These are phyloP conservation scores for Agrotis ipsilon DNA, from an alignment of 2,888 invertebrate genomes.

Conservation along the genomic window DNA sequence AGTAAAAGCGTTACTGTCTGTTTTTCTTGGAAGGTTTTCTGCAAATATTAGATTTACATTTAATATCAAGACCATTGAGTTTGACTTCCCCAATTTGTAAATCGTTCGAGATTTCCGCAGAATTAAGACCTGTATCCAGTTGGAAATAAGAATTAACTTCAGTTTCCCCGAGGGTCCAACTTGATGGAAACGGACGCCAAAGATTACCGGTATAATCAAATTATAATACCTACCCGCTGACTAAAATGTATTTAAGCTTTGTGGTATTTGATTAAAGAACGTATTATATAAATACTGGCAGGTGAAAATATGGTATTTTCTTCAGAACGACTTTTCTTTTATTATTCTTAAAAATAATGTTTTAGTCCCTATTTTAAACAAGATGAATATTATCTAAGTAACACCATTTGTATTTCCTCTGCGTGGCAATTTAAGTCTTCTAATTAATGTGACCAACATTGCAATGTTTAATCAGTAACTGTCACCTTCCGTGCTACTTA, in stretches of 20 bases:
- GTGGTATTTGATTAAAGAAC: slow-evolving; percentile 28
- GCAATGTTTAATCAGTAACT: slow-evolving; percentile 9
- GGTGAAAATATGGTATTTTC: slow-evolving; percentile 16
- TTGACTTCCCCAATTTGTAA: background rate
- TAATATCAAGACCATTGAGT: slow-evolving; percentile 15
- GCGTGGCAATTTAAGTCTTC: background rate
- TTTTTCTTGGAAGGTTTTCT: background rate
- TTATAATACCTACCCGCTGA: slow-evolving; percentile 22
- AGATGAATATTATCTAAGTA: slow-evolving; percentile 14
- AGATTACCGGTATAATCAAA: slow-evolving; percentile 46
- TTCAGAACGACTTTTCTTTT: background rate
- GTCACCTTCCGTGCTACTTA: background rate
- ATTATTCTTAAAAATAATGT: slow-evolving; percentile 6
- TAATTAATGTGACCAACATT: slow-evolving; percentile 3
- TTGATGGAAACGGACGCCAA: slow-evolving; percentile 17
- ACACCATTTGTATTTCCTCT: slow-evolving; percentile 3
- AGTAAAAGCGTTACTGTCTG: background rate
- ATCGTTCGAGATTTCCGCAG: slow-evolving; percentile 40
- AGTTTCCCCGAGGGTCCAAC: slow-evolving; percentile 18
- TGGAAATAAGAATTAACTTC: slow-evolving; percentile 59
- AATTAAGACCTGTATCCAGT: slow-evolving; percentile 41
- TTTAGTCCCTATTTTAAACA: background rate
- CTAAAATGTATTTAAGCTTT: slow-evolving; percentile 19
- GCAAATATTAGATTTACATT: too few species aligned
- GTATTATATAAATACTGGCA: background rate